phyloP scores from a whole-genome alignment of 2,113 vertebrate genomes.

The Gymnarchus niloticus region DNA sequence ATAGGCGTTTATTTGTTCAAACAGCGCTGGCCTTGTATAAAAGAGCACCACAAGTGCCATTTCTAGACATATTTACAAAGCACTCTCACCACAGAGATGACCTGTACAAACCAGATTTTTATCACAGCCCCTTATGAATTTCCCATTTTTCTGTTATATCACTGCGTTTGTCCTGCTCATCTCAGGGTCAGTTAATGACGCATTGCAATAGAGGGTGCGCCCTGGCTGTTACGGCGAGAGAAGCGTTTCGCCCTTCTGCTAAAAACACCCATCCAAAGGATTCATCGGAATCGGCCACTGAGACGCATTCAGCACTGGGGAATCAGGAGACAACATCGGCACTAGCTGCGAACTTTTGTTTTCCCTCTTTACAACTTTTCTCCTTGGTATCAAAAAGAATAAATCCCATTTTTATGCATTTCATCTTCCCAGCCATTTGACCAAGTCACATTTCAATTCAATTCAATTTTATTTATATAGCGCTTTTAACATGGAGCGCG shows the following conservation, averaged over 20 bases:
- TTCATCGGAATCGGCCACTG: neutral
- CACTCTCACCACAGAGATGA: neutral
- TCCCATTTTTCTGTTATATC: neutral
- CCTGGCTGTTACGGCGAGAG: neutral
- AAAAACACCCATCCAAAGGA: neutral
- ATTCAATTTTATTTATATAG: too few species aligned
- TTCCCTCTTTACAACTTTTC: neutral
- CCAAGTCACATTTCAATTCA: neutral
- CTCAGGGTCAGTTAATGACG: conserved; percentile 12
- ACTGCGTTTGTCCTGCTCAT: neutral
- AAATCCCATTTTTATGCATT: neutral
- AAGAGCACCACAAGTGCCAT: neutral
- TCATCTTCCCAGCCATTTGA: neutral
- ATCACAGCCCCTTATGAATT: neutral
- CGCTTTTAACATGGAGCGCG: too few species aligned
- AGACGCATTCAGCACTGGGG: neutral
- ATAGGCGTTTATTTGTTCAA: neutral
- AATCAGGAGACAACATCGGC: neutral
- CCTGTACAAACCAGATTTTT: neutral
- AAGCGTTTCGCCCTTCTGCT: neutral
- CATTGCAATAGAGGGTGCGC: neutral
- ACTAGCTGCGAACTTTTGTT: neutral
- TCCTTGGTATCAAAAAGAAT: neutral
- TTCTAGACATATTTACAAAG: neutral
- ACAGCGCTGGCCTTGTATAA: neutral